A percentile compares a stretch with the other conserved stretches of the same genome.
Evolutionary conservation across 2,113 vertebrate species (phyloP).

Genomic region (Sinocyclocheilus anophthalmus): DNA sequence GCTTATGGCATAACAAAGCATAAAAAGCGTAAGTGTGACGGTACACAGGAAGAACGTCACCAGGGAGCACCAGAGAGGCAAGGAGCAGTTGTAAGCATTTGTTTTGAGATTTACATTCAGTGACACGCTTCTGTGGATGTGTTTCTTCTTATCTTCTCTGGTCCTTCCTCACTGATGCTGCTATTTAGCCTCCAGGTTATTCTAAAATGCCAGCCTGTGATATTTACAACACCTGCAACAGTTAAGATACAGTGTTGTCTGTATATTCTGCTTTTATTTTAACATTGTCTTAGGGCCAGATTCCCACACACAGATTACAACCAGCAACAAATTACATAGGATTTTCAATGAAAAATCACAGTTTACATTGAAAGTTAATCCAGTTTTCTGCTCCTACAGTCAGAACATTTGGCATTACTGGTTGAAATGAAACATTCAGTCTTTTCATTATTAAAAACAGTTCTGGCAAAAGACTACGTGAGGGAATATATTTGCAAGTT

Average conservation of each 20-base stretch:
- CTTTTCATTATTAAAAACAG: conserved; percentile 8
- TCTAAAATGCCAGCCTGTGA: not conserved
- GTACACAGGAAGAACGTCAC: not conserved
- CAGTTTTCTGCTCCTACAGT: not conserved
- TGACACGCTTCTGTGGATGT: not conserved
- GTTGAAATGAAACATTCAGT: not conserved
- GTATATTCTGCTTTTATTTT: conserved; percentile 5
- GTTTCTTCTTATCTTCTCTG: conserved; percentile 9
- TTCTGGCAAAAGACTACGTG: not conserved
- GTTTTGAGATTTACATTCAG: conserved; percentile 17
- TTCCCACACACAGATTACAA: conserved; percentile 33
- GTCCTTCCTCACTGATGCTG: not conserved
- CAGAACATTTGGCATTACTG: not conserved
- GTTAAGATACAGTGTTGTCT: not conserved
- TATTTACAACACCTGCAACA: not conserved
- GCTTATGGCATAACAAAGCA: conserved; percentile 7
- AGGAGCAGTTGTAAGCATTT: not conserved
- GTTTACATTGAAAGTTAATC: not conserved
- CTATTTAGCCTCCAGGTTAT: not conserved
- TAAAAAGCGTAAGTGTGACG: not conserved
- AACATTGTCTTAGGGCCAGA: not conserved
- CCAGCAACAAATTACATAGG: not conserved
- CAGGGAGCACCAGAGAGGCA: not conserved
- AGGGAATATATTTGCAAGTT: conserved; percentile 6
- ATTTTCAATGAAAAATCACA: not conserved